Base-by-base conservation (phyloP, 2,888 invertebrate genomes). In the Hemicrepidius hirtus region DNA sequence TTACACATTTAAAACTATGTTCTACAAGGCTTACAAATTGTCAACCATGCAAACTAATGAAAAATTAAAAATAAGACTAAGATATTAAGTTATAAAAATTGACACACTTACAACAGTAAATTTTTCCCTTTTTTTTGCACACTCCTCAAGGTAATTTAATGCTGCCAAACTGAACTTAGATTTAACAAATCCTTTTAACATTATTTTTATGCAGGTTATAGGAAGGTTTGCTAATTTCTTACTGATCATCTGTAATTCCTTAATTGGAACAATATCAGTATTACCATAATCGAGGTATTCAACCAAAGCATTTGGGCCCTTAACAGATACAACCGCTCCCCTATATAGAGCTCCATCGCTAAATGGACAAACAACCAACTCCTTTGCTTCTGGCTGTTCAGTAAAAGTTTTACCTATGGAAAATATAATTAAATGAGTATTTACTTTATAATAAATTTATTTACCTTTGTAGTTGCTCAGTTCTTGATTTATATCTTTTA, bases 201-300 rank as follows among this genome's bases (percentile, higher is more conserved):
- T 78, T 4, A 80, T 76, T 49, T 75, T 71, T 7, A 81, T 68
- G 24, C 79, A 64, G 3, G 79, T 74, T 9, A 62, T 55, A 3
- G 79, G 77, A 55, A 77, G 68, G 4, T 68, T 62, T 0, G 80
- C 79, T 32, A 83, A 64, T 21, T 57, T 50, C 50, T 81, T 78
- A 50, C 77, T 80, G 1, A 85, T 78, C 21, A 80, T 78, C 41
- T 78, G 73, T 20, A 84, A 55, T 5, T 79, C 78, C 40, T 79
- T 79, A 3, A 82, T 9, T 1, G 80, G 71, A 18, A 82, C 76
- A 6, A 66, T 59, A 28, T 78, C 80, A 20, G 70, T 75, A 37
- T 80, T 80, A 9, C 78, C 74, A 65, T 81, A 81, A 76, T 85
- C 85, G 7, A 83, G 28, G 64, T 80, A 83, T 28, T 80, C 78